Percentiles rank a stretch among this genome's conserved stretches.
phyloP scores from a whole-genome alignment of 2,888 invertebrate genomes.

The Amitus sp. region DNA sequence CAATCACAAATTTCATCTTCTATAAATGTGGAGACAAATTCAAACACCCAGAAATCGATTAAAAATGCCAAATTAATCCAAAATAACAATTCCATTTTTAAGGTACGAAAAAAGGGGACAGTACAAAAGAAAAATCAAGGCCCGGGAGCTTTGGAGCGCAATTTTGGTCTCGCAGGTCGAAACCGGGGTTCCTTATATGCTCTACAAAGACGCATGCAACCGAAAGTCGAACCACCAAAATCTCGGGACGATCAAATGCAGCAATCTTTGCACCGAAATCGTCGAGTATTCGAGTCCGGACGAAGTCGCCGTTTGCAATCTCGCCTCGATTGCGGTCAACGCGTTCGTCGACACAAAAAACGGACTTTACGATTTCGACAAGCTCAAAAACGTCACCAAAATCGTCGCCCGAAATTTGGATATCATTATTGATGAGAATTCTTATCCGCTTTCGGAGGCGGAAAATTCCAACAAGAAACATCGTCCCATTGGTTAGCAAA shows the following conservation, averaged over 20 bases:
- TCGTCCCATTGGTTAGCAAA: constrained; percentile 81
- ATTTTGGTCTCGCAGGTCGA: constrained; percentile 96
- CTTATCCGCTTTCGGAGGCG: constrained; percentile 93
- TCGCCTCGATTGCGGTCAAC: constrained; percentile 96
- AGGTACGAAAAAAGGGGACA: constrained; percentile 85
- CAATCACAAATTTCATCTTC: too few species aligned
- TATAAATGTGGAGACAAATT: too few species aligned
- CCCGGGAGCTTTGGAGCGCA: constrained; percentile 92
- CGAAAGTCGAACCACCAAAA: constrained; percentile 98
- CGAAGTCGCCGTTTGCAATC: constrained; percentile 97
- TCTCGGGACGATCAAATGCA: constrained; percentile 97
- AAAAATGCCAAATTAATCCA: too few species aligned
- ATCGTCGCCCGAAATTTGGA: constrained; percentile 91
- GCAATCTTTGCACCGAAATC: constrained; percentile 98
- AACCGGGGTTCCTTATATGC: constrained; percentile 98
- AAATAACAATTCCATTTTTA: constrained; percentile 7
- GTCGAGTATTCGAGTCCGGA: constrained; percentile 92
- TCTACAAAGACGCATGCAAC: constrained; percentile 96
- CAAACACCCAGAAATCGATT: too few species aligned
- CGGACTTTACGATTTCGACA: constrained; percentile 86
- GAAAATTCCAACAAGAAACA: constrained; percentile 86
- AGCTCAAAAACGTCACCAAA: constrained; percentile 88
- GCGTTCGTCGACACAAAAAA: constrained; percentile 85
- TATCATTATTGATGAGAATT: constrained; percentile 96
- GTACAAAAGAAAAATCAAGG: constrained; percentile 76